phyloP scores from a whole-genome alignment of 2,797 vertebrate species.

The Poecile montanus region DNA sequence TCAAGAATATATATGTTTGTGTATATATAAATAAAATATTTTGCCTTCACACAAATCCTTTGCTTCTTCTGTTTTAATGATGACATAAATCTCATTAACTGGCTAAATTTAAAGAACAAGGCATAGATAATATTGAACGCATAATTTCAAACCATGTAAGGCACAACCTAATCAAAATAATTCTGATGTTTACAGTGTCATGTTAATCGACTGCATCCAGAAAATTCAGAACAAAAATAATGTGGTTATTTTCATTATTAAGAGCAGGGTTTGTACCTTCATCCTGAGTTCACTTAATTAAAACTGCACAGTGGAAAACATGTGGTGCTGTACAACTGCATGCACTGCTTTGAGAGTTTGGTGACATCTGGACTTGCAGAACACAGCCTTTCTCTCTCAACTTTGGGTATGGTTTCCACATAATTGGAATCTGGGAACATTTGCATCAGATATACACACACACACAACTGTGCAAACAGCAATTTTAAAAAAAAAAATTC shows the following conservation, averaged over 20 bases:
- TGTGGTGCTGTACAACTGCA: not conserved
- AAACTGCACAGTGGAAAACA: not conserved
- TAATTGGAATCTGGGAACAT: not conserved
- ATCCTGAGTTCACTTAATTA: not conserved
- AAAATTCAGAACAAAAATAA: not conserved
- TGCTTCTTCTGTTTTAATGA: not conserved
- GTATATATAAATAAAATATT: not conserved
- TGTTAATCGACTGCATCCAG: not conserved
- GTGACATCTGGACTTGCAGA: not conserved
- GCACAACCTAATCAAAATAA: not conserved
- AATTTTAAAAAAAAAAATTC: accelerated
- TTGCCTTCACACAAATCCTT: not conserved
- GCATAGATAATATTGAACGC: not conserved
- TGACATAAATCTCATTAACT: not conserved
- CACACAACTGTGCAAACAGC: conserved; percentile 46
- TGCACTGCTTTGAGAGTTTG: not conserved
- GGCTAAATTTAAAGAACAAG: not conserved
- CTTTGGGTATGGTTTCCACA: not conserved
- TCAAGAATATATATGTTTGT: not conserved
- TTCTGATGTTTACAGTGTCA: not conserved
- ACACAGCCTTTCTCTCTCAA: not conserved
- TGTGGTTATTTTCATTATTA: not conserved
- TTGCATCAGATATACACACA: conserved; percentile 44
- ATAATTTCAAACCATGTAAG: not conserved
- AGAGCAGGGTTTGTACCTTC: not conserved